These are phyloP conservation scores for Muntiacus muntjak DNA, from an alignment of 2,113 vertebrate species.

Conservation along the genomic window DNA sequence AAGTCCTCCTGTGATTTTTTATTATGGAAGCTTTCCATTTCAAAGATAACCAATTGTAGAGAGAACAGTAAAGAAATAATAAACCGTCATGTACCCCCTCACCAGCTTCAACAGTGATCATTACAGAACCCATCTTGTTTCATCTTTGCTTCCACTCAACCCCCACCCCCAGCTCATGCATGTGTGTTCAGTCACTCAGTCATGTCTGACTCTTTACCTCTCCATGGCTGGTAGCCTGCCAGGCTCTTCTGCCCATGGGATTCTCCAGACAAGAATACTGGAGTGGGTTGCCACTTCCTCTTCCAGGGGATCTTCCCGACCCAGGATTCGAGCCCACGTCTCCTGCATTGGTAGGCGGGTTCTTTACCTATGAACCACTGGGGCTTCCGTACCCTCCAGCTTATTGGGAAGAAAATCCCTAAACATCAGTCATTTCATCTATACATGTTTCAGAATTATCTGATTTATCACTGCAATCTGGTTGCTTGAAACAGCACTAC, in stretches of 20 bases:
- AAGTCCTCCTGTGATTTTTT: background rate
- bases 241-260: background rate
- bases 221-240: background rate
- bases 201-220: background rate
- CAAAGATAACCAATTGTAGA: background rate
- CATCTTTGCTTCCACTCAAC: background rate
- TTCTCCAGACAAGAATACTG: background rate
- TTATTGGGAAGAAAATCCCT: background rate
- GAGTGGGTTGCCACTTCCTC: background rate
- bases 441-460: background rate
- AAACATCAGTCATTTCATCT: background rate
- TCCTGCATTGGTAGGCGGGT: background rate
- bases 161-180: background rate
- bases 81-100: background rate
- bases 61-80: background rate
- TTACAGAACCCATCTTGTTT: background rate
- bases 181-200: background rate
- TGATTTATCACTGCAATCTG: background rate
- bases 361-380: background rate
- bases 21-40: background rate
- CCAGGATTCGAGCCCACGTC: background rate
- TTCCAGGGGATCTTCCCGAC: background rate
- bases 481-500: background rate
- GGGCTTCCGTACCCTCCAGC: background rate
- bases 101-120: background rate